A percentile compares a stretch with the other conserved stretches of the same genome.
Evolutionary conservation across 2,888 invertebrate species (phyloP).

Genomic region (Thereva unica): DNA sequence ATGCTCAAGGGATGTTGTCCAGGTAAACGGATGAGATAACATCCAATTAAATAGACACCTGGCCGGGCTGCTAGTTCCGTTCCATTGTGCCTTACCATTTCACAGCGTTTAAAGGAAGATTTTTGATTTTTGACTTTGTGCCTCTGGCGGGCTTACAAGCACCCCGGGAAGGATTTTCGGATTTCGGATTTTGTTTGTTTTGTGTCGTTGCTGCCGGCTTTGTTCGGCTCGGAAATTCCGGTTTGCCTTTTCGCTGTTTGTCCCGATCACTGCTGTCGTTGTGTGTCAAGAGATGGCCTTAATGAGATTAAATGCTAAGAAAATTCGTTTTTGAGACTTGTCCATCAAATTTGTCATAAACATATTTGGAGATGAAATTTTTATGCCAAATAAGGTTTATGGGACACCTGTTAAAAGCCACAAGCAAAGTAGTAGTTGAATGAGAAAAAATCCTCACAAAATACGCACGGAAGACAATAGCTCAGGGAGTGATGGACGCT

Average conservation of each 20-base stretch:
- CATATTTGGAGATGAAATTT: no score
- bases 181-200: conserved; percentile 20
- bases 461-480: no score
- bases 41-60: conserved; percentile 31
- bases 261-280: no score
- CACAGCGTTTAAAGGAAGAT: conserved; percentile 22
- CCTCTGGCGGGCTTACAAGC: conserved; percentile 15
- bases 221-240: conserved; percentile 29
- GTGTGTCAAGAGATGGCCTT: no score
- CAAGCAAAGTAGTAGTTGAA: no score
- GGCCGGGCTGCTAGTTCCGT: conserved; percentile 26
- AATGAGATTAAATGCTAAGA: no score
- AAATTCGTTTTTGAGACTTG: no score
- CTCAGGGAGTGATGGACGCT: no score
- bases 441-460: no score
- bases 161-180: neutral
- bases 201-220: conserved; percentile 8
- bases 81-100: conserved; percentile 25
- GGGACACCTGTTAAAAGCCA: no score
- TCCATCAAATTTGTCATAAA: no score
- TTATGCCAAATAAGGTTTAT: no score
- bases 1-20: conserved; percentile 6
- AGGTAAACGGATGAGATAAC: conserved; percentile 33
- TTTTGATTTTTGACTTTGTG: conserved; percentile 23
- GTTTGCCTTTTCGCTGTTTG: neutral